These are phyloP conservation scores for Pantherophis guttatus DNA, from an alignment of 2,113 vertebrate species.

Conservation along the genomic window DNA sequence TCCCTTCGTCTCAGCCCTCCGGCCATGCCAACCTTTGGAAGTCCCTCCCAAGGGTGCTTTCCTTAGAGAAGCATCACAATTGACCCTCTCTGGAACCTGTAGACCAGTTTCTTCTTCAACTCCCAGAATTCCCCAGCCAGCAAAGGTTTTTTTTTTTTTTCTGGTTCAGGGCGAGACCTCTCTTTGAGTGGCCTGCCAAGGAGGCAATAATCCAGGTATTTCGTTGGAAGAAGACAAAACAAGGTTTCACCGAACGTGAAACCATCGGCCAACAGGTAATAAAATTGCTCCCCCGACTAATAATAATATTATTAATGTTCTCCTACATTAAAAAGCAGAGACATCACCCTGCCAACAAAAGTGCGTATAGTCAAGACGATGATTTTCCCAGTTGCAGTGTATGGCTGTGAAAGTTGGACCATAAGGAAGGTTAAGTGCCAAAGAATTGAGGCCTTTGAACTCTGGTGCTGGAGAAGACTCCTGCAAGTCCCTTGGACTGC, in stretches of 20 bases:
- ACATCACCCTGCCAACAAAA: no score
- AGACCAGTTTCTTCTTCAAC: not conserved
- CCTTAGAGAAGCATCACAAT: accelerated
- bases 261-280: not conserved
- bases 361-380: no score
- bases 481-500: no score
- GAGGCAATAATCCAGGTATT: not conserved
- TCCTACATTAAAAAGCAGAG: not conserved
- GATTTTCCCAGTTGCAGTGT: no score
- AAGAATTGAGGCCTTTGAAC: no score
- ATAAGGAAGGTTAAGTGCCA: no score
- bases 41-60: accelerated
- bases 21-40: not conserved
- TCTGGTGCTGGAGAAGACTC: no score
- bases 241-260: not conserved
- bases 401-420: no score
- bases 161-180: not conserved
- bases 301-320: not conserved
- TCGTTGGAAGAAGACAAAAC: not conserved
- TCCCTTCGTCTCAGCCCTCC: not conserved
- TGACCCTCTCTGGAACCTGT: accelerated
- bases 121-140: not conserved
- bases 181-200: not conserved
- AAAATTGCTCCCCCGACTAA: not conserved
- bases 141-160: not conserved